Evolutionary conservation across 2,888 invertebrate genomes (phyloP), one percentile per base, ranked within the genome.

Genomic region (Cenopis cana): DNA sequence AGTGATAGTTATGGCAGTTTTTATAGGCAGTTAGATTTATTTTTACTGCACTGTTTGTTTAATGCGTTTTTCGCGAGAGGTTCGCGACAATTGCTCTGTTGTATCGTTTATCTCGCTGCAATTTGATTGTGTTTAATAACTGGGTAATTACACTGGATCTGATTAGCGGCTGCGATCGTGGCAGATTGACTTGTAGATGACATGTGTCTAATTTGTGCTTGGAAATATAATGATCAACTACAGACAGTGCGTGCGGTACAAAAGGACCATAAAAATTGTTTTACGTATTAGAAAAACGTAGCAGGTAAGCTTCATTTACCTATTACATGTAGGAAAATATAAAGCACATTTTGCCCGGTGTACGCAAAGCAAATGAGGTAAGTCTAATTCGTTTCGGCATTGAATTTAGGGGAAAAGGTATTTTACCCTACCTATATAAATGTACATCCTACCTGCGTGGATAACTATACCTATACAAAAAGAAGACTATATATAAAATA

Each of bases 21-120:
- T 94, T 93, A 93, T 93, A 87, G 93, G 90, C 91, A 90, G 90
- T 93, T 93, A 93, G 92, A 93, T 93, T 94, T 93, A 93, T 93
- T 93, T 94, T 93, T 91, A 93, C 89, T 86, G 87, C 91, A 88
- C 85, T 91, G 90, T 93, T 93, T 93, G 93, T 93, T 93, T 91
- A 92, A 90, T 90, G 89, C 85, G 87, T 85, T 87, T 90, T 91
- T 89, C 85, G 89, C 90, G 84, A 88, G 85, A 86, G 90, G 89
- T 84, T 89, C 86, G 88, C 81, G 85, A 84, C 87, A 83, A 87
- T 81, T 86, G 87, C 85, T 83, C 81, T 82, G 85, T 87, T 83
- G 85, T 80, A 76, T 77, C 73, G 75, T 81, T 76, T 81, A 79
- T 79, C 76, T 78, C 76, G 76, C 78, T 79, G 80, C 38, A 52